Percentiles rank a stretch among this genome's conserved stretches.
Conservation (phyloP, 2,888 invertebrate species). For the Invenusta paracnida region DNA sequence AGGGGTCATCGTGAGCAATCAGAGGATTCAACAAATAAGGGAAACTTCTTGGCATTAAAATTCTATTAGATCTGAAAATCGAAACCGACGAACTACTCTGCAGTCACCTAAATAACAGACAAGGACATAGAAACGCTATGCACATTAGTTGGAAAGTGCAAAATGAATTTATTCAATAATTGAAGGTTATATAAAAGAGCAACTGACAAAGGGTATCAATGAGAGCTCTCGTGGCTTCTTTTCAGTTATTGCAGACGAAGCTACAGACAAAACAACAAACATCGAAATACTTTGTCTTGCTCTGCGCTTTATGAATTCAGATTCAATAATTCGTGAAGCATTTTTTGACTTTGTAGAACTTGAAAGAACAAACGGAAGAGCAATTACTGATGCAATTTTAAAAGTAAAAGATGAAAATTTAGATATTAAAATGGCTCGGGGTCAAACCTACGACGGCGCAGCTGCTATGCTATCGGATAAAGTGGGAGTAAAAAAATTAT, state of each 20-base stretch:
- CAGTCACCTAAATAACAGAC: not conserved
- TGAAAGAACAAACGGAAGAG: not conserved
- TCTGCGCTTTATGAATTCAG: not conserved
- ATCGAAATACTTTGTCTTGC: not conserved
- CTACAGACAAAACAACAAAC: not conserved
- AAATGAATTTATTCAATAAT: not conserved
- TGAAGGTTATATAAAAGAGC: not conserved
- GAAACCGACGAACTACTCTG: not conserved
- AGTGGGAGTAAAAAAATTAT: not conserved
- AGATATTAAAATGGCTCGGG: not conserved
- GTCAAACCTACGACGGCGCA: not conserved
- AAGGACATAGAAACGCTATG: not conserved
- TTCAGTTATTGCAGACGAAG: not conserved
- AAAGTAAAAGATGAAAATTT: not conserved
- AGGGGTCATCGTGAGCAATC: not conserved
- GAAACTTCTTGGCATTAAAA: not conserved
- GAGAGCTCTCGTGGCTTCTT: not conserved
- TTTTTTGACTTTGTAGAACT: not conserved
- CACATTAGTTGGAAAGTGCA: not conserved
- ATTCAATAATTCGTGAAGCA: not conserved
- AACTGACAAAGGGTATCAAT: not conserved
- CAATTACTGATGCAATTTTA: not conserved
- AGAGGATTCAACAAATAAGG: not conserved
- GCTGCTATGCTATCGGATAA: not conserved
- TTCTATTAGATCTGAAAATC: not conserved